A percentile compares a stretch with the other conserved stretches of the same genome.
Conservation (phyloP, 1,140 invertebrate genomes). For the Metopolophium dirhodum region DNA sequence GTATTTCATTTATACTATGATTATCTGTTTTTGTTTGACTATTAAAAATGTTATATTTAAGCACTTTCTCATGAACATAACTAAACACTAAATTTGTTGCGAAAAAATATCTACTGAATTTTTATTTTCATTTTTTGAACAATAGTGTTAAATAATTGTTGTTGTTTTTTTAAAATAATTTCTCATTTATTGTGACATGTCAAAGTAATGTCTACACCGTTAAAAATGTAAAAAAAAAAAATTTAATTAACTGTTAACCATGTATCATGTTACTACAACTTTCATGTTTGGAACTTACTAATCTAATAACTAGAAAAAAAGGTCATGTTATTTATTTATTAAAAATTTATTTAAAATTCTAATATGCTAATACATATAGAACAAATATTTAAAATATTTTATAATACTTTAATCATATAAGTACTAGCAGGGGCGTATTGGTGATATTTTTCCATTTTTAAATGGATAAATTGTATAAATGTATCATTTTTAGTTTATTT, state of each 20-base stretch:
- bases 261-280: not conserved
- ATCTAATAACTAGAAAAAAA: not conserved
- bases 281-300: not conserved
- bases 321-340: not conserved
- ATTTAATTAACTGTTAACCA: not conserved
- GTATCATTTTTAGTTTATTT: not conserved
- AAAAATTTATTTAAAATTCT: not conserved
- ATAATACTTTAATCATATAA: too few species aligned
- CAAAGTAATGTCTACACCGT: too few species aligned
- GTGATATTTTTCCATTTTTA: not conserved
- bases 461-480: not conserved
- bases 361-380: not conserved
- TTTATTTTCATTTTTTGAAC: too few species aligned
- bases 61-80: too few species aligned
- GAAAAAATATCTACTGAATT: too few species aligned
- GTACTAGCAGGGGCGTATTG: too few species aligned
- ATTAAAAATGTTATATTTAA: too few species aligned
- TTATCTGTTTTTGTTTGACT: too few species aligned
- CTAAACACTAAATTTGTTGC: too few species aligned
- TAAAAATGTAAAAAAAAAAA: not conserved
- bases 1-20: not conserved
- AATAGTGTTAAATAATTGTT: too few species aligned
- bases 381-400: not conserved
- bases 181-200: too few species aligned
- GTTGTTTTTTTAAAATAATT: too few species aligned